These are phyloP conservation scores for Ferrisia virgata DNA, from an alignment of 2,888 invertebrate species.

Conservation along the genomic window DNA sequence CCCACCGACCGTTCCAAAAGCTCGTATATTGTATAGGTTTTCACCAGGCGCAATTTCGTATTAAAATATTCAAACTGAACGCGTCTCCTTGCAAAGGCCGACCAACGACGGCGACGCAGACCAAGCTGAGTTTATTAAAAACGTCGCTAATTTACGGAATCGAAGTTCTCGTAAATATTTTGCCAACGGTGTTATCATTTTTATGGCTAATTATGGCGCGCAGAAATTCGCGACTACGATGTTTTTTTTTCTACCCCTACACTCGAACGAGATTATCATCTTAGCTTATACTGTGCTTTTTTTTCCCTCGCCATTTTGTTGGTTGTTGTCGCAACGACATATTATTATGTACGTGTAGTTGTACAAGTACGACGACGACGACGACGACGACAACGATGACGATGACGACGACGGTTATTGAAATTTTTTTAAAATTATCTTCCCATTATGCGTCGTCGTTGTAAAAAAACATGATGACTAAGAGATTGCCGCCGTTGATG, in stretches of 20 bases:
- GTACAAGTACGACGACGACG: background rate
- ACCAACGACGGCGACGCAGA: background rate
- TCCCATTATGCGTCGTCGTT: background rate
- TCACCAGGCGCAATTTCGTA: background rate
- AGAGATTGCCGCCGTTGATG: background rate
- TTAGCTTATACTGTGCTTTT: background rate
- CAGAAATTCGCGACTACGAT: background rate
- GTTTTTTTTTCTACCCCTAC: background rate
- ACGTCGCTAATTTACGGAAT: conserved; percentile 14
- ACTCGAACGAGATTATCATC: background rate
- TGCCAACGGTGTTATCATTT: background rate
- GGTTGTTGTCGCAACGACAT: background rate
- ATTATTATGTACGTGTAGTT: too few species aligned
- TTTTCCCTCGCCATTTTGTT: background rate
- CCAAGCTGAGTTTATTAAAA: background rate
- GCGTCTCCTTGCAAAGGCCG: background rate
- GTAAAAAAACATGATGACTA: conserved; percentile 9
- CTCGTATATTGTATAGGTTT: too few species aligned
- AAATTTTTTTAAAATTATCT: conserved; percentile 7
- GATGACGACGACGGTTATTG: background rate
- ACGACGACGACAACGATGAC: background rate
- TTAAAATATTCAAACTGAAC: conserved; percentile 14
- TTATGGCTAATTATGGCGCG: conserved; percentile 2
- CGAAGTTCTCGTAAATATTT: background rate
- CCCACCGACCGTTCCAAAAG: too few species aligned